phyloP scores from a whole-genome alignment of 2,888 invertebrate species.

The Luffia ferchaultella region DNA sequence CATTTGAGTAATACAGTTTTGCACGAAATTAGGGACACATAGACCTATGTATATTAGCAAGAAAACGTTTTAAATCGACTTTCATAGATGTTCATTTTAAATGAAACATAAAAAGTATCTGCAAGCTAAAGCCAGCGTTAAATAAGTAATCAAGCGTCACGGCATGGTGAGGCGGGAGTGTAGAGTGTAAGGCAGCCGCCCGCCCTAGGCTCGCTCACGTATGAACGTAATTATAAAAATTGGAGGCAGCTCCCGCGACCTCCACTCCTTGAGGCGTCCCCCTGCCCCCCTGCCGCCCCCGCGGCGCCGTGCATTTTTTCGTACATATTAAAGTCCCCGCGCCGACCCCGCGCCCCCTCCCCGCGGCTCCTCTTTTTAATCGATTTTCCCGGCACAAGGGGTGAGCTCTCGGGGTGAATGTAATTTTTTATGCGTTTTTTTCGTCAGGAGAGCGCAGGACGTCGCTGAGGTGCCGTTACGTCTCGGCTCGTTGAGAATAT shows the following conservation, averaged over 20 bases:
- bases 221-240: conserved; percentile 68
- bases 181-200: conserved; percentile 10
- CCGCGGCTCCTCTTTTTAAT: conserved; percentile 66
- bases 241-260: conserved; percentile 55
- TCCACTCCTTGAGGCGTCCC: conserved; percentile 25
- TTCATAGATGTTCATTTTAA: too few relatives aligned
- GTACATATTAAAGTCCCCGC: conserved; percentile 62
- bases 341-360: conserved; percentile 39
- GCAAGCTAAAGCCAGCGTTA: too few relatives aligned
- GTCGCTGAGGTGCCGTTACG: conserved; percentile 66
- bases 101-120: too few relatives aligned
- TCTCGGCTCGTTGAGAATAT: conserved; percentile 68
- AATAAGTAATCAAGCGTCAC: background rate
- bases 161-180: background rate
- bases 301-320: conserved; percentile 63
- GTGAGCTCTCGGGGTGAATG: conserved; percentile 67
- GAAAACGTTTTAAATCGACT: too few relatives aligned
- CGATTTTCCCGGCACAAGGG: conserved; percentile 67
- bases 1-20: too few relatives aligned
- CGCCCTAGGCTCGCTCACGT: conserved; percentile 69
- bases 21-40: too few relatives aligned
- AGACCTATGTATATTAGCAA: too few relatives aligned
- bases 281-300: conserved; percentile 49
- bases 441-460: conserved; percentile 47
- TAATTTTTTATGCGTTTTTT: conserved; percentile 68